Evolutionary conservation across 2,113 vertebrate species (phyloP).

Genomic region (Labeo rohita): DNA sequence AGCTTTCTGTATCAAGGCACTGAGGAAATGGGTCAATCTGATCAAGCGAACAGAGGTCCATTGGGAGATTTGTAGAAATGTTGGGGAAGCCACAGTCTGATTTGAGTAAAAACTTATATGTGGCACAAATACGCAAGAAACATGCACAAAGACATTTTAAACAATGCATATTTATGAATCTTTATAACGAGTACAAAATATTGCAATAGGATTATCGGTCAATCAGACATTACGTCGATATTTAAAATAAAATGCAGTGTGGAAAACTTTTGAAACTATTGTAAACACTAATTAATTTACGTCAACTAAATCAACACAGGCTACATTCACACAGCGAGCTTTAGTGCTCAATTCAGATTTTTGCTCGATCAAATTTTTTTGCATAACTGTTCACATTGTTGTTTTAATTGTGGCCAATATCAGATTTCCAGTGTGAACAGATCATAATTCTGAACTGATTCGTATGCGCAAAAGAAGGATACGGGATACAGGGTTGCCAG

Average conservation of each 20-base stretch:
- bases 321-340: too few species aligned
- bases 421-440: too few species aligned
- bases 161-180: background rate
- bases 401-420: too few species aligned
- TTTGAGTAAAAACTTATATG: background rate
- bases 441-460: too few species aligned
- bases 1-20: constrained; percentile 26
- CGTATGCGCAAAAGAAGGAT: too few species aligned
- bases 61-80: background rate
- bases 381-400: too few species aligned
- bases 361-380: too few species aligned
- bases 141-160: background rate
- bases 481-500: too few species aligned
- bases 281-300: too few species aligned
- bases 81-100: background rate
- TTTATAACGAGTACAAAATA: background rate
- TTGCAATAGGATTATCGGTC: background rate
- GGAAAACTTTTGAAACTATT: too few species aligned
- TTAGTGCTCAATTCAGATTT: too few species aligned
- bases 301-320: too few species aligned
- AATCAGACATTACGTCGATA: background rate
- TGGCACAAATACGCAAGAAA: background rate
- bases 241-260: background rate
- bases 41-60: background rate
- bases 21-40: constrained; percentile 47